Evolutionary conservation across 2,113 vertebrate species (phyloP), one percentile per base, ranked within the genome.

Genomic region (Eurypyga helias): DNA sequence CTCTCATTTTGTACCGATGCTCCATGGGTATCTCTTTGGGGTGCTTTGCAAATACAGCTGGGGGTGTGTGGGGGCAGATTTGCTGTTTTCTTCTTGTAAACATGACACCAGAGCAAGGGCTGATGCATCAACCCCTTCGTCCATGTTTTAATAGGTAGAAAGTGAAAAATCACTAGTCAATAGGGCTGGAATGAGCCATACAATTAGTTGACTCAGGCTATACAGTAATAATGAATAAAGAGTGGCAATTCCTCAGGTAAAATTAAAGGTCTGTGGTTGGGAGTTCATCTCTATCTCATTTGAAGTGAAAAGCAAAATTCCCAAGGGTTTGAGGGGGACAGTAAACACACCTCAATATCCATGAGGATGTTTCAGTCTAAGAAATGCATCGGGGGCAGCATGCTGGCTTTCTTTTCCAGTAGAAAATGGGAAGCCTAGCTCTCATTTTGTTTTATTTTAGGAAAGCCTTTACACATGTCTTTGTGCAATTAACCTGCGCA

Each of bases 71-170:
- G 45, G 48, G 51, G 1, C 6, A 34, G 49, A 48, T 65, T 61
- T 81, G 46, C 15, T 85, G 14, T 54, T 78, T 80, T 46, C 26
- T 67, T 43, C 38, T 45, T n/a, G 1, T 17, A 20, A 88, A 57
- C 28, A 10, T 20, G 31, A 29, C 0, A 0, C 41, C 33, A 61
- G 52, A 64, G 29, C 19, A 31, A 49, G 0, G 7, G 60, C 12
- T 79, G 69, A 29, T 5, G 2, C 11, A 45, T 33, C 54, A 58
- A 18, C 36, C 54, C 31, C 25, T 69, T 61, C 41, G 11, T 33
- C 64, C 23, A 2, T 1, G 31, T 36, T 61, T 61, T 64, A 38
- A 65, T 11, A 62, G n/a, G 75, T 31, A 83, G 92, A 96, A 87
- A 95, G 92, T 58, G 67, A 45, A 82, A 66, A 82, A 60, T 14